These are phyloP conservation scores for Calosoma granatense DNA, from an alignment of 1,140 invertebrate genomes.

Conservation along the genomic window DNA sequence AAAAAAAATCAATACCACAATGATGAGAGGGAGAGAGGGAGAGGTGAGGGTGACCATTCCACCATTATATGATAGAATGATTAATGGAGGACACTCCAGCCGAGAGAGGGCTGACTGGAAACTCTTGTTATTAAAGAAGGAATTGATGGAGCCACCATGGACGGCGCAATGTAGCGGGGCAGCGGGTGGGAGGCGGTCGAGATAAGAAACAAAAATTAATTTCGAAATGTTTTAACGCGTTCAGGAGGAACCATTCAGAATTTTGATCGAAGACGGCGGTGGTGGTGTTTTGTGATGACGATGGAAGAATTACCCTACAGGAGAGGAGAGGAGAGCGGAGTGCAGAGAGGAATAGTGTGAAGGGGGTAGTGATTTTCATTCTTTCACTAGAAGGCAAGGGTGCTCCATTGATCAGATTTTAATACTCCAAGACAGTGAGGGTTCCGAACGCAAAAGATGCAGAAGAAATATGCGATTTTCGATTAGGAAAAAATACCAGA, in stretches of 20 bases:
- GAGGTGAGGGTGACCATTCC: neutral
- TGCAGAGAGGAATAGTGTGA: too few relatives aligned
- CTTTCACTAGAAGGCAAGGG: too few relatives aligned
- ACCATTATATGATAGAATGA: neutral
- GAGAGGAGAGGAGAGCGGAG: too few relatives aligned
- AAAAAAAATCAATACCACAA: too few relatives aligned
- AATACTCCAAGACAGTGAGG: too few relatives aligned
- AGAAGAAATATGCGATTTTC: too few relatives aligned
- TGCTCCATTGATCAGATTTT: too few relatives aligned
- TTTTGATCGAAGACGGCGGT: constrained; percentile 5
- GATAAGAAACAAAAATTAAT: constrained; percentile 8
- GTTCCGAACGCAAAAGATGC: too few relatives aligned
- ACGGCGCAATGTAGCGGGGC: neutral
- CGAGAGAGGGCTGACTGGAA: neutral
- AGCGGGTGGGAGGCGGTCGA: neutral
- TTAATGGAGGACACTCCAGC: neutral
- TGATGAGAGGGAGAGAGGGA: too few relatives aligned
- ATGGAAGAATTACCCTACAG: neutral
- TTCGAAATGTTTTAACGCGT: constrained; percentile 5
- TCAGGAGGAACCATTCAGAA: neutral
- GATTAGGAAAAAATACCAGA: too few relatives aligned
- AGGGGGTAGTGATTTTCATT: too few relatives aligned
- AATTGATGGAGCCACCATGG: neutral
- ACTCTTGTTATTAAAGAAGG: constrained; percentile 6
- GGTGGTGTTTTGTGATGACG: neutral